Percentiles rank a stretch among this genome's conserved stretches.
phyloP scores from a whole-genome alignment of 2,888 invertebrate genomes.

The Drosophila borealis region DNA sequence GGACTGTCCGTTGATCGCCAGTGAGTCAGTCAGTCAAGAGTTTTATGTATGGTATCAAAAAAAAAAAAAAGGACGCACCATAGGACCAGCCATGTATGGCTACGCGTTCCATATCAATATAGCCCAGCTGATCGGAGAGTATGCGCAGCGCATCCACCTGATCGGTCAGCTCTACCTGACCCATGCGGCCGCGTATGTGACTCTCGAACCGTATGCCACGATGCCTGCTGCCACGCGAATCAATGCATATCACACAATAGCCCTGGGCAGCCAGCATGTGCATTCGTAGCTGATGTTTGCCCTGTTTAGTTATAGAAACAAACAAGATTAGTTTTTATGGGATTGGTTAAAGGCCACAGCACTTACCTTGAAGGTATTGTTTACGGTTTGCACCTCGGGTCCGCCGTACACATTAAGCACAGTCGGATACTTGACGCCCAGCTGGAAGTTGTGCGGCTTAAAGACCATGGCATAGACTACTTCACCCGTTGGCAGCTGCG shows the following conservation, averaged over 20 bases:
- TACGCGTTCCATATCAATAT: constrained; percentile 95
- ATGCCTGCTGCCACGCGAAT: constrained; percentile 97
- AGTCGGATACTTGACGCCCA: constrained; percentile 91
- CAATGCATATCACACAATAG: constrained; percentile 97
- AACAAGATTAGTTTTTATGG: background rate
- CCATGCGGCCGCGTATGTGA: constrained; percentile 95
- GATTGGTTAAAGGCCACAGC: background rate
- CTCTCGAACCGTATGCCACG: constrained; percentile 96
- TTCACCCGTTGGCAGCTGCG: constrained; percentile 89
- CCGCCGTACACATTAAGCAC: constrained; percentile 99
- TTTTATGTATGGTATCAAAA: background rate
- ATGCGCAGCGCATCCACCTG: constrained; percentile 97
- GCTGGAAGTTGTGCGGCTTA: constrained; percentile 90
- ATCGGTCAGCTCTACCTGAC: constrained; percentile 96
- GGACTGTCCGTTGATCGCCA: too few species aligned
- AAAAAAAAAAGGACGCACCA: constrained; percentile 86
- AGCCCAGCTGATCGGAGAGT: constrained; percentile 92
- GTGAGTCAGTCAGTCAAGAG: too few species aligned
- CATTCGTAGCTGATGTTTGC: constrained; percentile 95
- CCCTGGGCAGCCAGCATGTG: constrained; percentile 98
- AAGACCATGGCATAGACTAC: constrained; percentile 95
- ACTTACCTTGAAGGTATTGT: constrained; percentile 95
- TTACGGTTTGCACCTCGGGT: constrained; percentile 98
- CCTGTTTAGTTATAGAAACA: constrained; percentile 85
- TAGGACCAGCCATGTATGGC: constrained; percentile 99